Base-by-base conservation (phyloP, 2,888 invertebrate genomes). In the Herminia tarsipennalis region DNA sequence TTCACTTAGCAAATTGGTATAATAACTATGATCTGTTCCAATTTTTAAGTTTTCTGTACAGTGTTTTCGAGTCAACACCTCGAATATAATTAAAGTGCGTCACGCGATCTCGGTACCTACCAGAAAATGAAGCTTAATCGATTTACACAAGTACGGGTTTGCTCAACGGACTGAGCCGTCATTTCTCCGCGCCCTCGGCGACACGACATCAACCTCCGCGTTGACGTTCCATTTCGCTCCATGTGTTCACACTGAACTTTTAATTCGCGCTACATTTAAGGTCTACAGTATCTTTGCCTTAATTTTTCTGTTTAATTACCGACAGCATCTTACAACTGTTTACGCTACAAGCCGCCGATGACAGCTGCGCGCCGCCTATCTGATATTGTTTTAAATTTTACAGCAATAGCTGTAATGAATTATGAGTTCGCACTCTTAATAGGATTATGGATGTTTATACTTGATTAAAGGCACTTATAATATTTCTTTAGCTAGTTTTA, bases 51-150 rank as follows among this genome's bases (percentile, higher is more conserved):
- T 77, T 70, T 76, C 74, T 74, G 78, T 76, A 74, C 68, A 78
- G 73, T 70, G 80, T 83, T 90, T 86, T 86, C 86, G 81, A 81
- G 86, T 89, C 87, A 86, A 89, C 90, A 90, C 89, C 88, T 88
- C 70, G 56, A n/a, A 63, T 69, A 78, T 86, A 90, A 90, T 89
- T 89, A 88, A 83, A 72, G 77, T 71, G 67, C 78, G 84, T 86
- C 90, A 90, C 88, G 89, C 88, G 82, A 88, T 81, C 81, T 70
- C 66, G 56, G 72, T 71, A 77, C 72, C 70, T 73, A 80, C 72
- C 78, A 77, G 76, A 83, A 83, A 83, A 83, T 80, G 78, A 82
- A 78, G 73, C 70, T 76, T 85, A 87, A 88, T 88, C 86, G 88
- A 86, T 89, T 88, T 86, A 73, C 72, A 65, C 70, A 66, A 73